Conservation (phyloP, 2,113 vertebrate genomes). For the Athene cunicularia region DNA sequence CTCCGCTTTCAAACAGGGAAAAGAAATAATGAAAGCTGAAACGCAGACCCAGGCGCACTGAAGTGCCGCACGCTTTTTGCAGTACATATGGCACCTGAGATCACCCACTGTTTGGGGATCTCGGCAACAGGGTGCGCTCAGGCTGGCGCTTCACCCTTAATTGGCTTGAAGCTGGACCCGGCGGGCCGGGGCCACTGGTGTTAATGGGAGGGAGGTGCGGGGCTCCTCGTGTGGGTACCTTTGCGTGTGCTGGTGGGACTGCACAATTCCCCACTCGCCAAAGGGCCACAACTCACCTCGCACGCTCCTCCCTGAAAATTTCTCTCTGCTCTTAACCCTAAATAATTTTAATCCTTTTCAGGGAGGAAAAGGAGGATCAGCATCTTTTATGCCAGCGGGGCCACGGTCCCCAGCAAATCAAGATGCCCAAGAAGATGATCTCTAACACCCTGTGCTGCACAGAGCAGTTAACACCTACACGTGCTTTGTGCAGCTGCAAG, state of each 20-base stretch:
- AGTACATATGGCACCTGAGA: constrained; percentile 66
- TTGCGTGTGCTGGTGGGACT: neutral
- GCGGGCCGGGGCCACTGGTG: neutral
- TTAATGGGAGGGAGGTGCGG: neutral
- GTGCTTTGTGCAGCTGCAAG: neutral
- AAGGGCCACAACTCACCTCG: neutral
- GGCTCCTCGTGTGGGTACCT: neutral
- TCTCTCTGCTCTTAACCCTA: neutral
- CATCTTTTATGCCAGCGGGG: neutral
- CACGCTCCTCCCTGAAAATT: neutral
- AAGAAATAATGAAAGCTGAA: constrained; percentile 9
- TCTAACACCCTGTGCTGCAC: neutral
- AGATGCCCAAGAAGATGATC: neutral
- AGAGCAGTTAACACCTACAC: neutral
- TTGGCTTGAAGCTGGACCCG: neutral
- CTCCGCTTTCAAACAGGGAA: constrained; percentile 46
- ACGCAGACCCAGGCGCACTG: neutral
- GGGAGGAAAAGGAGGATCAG: neutral
- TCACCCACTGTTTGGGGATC: constrained; percentile 42
- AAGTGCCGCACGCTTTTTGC: constrained; percentile 41
- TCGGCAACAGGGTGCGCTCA: neutral
- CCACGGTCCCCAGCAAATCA: neutral
- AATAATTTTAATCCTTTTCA: neutral
- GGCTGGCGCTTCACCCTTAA: constrained; percentile 31
- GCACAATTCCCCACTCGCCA: neutral